Conservation (phyloP, 2,888 invertebrate species). For the Ommatoiulus sabulosus region DNA sequence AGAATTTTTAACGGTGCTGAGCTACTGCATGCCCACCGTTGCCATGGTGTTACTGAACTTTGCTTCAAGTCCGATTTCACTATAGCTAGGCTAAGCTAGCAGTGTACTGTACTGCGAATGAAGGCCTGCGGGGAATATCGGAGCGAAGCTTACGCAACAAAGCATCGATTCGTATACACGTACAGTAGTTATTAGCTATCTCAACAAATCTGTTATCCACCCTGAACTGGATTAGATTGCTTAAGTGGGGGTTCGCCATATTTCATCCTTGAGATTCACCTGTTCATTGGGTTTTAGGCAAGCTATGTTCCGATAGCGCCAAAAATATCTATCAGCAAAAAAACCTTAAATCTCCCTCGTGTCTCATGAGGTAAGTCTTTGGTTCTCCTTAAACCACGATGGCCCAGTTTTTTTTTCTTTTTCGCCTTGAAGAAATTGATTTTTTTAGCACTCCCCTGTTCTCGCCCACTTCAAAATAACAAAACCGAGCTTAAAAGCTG, state of each 20-base stretch:
- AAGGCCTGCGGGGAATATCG: neutral
- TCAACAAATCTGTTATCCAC: neutral
- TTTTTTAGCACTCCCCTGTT: neutral
- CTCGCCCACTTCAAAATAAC: neutral
- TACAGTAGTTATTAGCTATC: neutral
- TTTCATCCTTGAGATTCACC: slow-evolving; percentile 12
- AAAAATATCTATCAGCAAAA: neutral
- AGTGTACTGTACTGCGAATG: neutral
- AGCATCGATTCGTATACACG: neutral
- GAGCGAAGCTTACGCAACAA: neutral
- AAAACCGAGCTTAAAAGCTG: neutral
- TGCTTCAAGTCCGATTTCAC: too few species aligned
- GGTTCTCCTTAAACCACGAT: neutral
- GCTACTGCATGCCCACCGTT: too few species aligned
- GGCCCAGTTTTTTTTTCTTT: neutral
- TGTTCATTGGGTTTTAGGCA: neutral
- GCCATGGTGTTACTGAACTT: too few species aligned
- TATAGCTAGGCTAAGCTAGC: too few species aligned
- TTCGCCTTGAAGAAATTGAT: neutral
- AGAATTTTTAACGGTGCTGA: too few species aligned
- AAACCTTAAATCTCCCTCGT: neutral
- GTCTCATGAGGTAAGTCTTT: neutral
- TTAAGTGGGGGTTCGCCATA: neutral
- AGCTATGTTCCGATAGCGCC: neutral
- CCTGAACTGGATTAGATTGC: neutral